Conservation (phyloP, 2,113 vertebrate species). For the Corythaixoides concolor region DNA sequence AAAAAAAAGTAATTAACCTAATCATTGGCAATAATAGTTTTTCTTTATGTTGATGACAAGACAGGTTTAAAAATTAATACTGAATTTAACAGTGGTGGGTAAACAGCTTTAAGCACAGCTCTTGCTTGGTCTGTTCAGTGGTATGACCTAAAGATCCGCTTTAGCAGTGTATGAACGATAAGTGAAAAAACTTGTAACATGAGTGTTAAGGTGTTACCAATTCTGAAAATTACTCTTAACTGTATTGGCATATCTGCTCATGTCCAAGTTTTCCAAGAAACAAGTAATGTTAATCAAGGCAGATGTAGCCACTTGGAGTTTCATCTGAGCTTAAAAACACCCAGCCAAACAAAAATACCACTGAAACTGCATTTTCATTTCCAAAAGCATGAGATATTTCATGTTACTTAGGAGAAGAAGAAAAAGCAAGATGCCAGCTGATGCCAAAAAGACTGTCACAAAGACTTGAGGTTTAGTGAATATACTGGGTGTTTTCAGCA, state of each 20-base stretch:
- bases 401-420: not conserved
- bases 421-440: not conserved
- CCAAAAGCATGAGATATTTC: not conserved
- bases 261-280: not conserved
- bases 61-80: not conserved
- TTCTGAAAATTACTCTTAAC: not conserved
- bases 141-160: not conserved
- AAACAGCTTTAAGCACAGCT: not conserved
- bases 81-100: not conserved
- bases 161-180: not conserved
- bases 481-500: not conserved
- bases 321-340: not conserved
- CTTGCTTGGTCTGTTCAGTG: not conserved
- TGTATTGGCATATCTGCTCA: not conserved
- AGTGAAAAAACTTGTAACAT: not conserved
- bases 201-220: not conserved
- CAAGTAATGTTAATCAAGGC: not conserved
- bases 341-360: not conserved
- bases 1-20: rapidly evolving
- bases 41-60: not conserved
- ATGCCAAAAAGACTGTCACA: not conserved
- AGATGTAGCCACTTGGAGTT: not conserved
- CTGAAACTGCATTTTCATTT: not conserved
- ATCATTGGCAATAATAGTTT: not conserved
- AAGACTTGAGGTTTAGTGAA: conserved; percentile 30